Conservation (phyloP, 2,113 vertebrate species). For the Dissostichus mawsoni region DNA sequence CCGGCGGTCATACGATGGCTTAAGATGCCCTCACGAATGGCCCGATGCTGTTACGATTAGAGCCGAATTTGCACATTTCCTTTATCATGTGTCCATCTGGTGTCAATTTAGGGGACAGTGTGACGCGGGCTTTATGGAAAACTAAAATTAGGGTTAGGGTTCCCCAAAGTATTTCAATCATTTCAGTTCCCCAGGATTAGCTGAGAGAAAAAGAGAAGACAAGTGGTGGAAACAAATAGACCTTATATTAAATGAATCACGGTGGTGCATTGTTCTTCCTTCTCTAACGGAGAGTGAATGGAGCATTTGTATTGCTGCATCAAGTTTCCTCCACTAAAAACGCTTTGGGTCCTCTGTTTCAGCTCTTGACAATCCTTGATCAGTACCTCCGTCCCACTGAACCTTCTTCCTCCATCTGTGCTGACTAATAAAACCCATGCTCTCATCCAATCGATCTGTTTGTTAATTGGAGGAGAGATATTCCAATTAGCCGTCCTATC, state of each 20-base stretch:
- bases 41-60: too few species aligned
- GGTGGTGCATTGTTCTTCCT: too few species aligned
- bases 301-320: neutral
- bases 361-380: neutral
- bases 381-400: slow-evolving; percentile 3
- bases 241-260: neutral
- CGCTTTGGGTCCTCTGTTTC: too few species aligned
- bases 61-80: too few species aligned
- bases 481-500: slow-evolving; percentile 37
- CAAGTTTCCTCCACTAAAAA: neutral
- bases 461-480: slow-evolving; percentile 34
- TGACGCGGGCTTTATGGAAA: too few species aligned
- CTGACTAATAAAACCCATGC: slow-evolving; percentile 9
- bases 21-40: too few species aligned
- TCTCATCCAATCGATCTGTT: slow-evolving; percentile 13
- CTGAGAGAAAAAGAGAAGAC: neutral
- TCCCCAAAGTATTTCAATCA: too few species aligned
- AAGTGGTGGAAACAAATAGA: neutral
- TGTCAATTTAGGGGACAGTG: too few species aligned
- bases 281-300: neutral
- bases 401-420: slow-evolving; percentile 29
- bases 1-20: too few species aligned
- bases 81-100: too few species aligned
- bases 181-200: too few species aligned
- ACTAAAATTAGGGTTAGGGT: too few species aligned